A percentile compares a stretch with the other conserved stretches of the same genome.
phyloP scores from a whole-genome alignment of 2,888 invertebrate species.

The Syritta pipiens region DNA sequence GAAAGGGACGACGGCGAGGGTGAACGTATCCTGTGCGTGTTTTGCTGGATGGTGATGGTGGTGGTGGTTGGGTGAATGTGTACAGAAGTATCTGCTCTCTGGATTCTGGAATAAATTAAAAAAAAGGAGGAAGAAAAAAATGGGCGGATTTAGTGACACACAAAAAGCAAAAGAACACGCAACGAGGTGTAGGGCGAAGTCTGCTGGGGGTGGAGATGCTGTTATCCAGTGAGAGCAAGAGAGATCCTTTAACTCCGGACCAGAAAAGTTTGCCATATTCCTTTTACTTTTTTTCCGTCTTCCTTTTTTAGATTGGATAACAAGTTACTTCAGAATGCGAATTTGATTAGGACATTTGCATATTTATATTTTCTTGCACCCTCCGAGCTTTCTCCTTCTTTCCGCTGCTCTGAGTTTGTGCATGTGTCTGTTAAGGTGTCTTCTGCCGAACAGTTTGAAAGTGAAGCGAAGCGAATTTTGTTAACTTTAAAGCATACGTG shows the following conservation, averaged over 20 bases:
- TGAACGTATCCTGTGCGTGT: conserved; percentile 39
- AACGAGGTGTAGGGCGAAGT: conserved; percentile 8
- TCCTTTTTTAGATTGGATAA: conserved; percentile 74
- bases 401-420: conserved; percentile 1
- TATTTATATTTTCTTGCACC: conserved; percentile 71
- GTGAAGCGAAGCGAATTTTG: no score
- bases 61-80: conserved; percentile 44
- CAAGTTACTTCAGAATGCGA: conserved; percentile 79
- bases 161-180: conserved; percentile 46
- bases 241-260: conserved; percentile 44
- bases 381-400: conserved; percentile 8
- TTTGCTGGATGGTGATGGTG: no score
- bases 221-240: conserved; percentile 2
- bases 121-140: no score
- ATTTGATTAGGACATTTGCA: conserved; percentile 80
- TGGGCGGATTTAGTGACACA: conserved; percentile 74
- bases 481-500: background rate
- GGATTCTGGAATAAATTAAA: conserved; percentile 77
- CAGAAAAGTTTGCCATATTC: conserved; percentile 56
- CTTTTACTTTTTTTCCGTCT: conserved; percentile 46
- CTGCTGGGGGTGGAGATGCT: conserved; percentile 42
- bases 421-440: conserved; percentile 29
- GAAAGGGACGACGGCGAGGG: conserved; percentile 6
- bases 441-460: background rate
- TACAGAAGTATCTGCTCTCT: conserved; percentile 20